phyloP scores from a whole-genome alignment of 1,140 invertebrate species.

The Tetragonula clypearis region DNA sequence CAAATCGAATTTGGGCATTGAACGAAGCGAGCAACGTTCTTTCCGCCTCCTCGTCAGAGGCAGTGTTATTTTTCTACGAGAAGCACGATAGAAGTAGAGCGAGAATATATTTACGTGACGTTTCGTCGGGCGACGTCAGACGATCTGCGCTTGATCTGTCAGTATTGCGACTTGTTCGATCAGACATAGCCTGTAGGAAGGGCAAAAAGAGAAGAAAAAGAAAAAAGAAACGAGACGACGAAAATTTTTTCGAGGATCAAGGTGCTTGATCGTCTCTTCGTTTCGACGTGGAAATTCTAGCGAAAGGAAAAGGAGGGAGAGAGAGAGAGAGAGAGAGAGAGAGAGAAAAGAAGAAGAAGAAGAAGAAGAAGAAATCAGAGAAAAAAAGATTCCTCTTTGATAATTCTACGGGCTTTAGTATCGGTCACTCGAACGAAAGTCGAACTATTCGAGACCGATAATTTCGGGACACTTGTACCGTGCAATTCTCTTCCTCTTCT shows the following conservation, averaged over 20 bases:
- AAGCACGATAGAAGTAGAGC: slow-evolving; percentile 41
- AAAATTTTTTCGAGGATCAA: not conserved
- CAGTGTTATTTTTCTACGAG: slow-evolving; percentile 56
- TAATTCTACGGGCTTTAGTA: slow-evolving; percentile 24
- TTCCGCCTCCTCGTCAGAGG: slow-evolving; percentile 39
- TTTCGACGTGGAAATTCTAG: not conserved
- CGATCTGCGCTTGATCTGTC: not conserved
- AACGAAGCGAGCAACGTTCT: slow-evolving; percentile 43
- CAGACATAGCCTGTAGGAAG: not conserved
- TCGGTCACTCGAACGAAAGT: not conserved
- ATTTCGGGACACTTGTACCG: not conserved
- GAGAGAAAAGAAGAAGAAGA: not conserved
- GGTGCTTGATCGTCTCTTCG: not conserved
- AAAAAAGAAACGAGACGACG: not conserved
- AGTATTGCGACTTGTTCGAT: not conserved
- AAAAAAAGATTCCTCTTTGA: slow-evolving; percentile 12
- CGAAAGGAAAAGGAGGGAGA: not conserved
- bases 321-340: not conserved
- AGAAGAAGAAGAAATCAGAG: too few relatives aligned
- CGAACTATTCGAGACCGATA: not conserved
- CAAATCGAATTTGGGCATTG: slow-evolving; percentile 11
- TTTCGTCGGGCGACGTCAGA: not conserved
- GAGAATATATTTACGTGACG: slow-evolving; percentile 6
- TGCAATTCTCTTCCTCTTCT: not conserved
- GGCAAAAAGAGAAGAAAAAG: too few relatives aligned